phyloP scores from a whole-genome alignment of 2,113 vertebrate species.

The Festucalex cinctus region DNA sequence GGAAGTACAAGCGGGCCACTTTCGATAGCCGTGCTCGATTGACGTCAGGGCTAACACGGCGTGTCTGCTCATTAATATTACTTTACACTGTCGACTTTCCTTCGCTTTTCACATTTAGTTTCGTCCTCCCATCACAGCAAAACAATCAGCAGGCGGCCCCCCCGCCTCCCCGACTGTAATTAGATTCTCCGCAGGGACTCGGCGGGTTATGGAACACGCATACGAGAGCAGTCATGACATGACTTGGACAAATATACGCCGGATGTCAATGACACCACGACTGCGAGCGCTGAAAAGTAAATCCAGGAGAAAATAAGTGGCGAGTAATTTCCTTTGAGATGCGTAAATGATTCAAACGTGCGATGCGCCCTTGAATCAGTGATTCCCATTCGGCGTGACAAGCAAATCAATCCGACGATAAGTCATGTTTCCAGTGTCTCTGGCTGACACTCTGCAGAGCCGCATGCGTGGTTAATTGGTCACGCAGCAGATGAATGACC shows the following conservation, averaged over 20 bases:
- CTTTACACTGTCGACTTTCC: constrained; percentile 26
- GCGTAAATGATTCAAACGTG: constrained; percentile 47
- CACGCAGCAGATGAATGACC: constrained; percentile 64
- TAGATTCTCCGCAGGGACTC: constrained; percentile 59
- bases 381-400: constrained; percentile 37
- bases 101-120: constrained; percentile 48
- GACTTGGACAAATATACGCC: constrained; percentile 59
- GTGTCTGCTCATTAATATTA: constrained; percentile 40
- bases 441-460: constrained; percentile 57
- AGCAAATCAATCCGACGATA: constrained; percentile 45
- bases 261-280: constrained; percentile 64
- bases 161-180: constrained; percentile 50
- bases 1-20: constrained; percentile 1
- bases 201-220: constrained; percentile 47
- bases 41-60: constrained; percentile 17
- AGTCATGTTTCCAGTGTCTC: constrained; percentile 52
- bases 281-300: constrained; percentile 40
- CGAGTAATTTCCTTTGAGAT: constrained; percentile 58
- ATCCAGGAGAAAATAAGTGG: constrained; percentile 49
- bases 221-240: constrained; percentile 55
- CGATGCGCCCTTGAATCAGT: constrained; percentile 19
- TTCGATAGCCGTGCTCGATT: constrained; percentile 6
- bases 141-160: constrained; percentile 28
- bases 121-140: constrained; percentile 40
- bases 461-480: constrained; percentile 62